Percentiles rank a stretch among this genome's conserved stretches.
phyloP scores from a whole-genome alignment of 2,888 invertebrate genomes.

The Odontocolon sp. region DNA sequence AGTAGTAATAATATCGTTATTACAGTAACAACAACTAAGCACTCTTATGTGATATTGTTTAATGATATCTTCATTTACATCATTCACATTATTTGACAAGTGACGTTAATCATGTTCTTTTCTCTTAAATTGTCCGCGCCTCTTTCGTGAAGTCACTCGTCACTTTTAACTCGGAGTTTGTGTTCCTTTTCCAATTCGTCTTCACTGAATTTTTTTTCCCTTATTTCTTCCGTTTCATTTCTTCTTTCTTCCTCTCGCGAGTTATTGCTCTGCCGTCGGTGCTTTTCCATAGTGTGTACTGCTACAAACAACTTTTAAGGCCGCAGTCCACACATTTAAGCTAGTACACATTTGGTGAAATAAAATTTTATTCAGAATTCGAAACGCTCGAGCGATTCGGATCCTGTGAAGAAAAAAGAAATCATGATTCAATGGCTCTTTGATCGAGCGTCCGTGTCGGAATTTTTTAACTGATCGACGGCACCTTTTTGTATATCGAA shows the following conservation, averaged over 20 bases:
- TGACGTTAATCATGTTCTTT: constrained; percentile 38
- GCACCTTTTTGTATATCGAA: too few species aligned
- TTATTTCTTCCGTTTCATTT: neutral
- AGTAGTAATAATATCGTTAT: constrained; percentile 36
- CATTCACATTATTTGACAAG: constrained; percentile 65
- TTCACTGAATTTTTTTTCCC: neutral
- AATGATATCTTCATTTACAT: constrained; percentile 71
- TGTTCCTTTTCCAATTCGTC: neutral
- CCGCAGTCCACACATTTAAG: constrained; percentile 67
- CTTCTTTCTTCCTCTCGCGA: constrained; percentile 9
- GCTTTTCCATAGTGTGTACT: constrained; percentile 49
- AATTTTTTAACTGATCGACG: constrained; percentile 4
- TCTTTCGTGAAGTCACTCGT: constrained; percentile 18
- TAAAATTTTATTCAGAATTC: constrained; percentile 49
- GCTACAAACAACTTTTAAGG: constrained; percentile 69
- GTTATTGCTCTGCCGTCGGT: constrained; percentile 30
- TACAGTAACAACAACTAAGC: constrained; percentile 56
- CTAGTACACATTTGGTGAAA: constrained; percentile 57
- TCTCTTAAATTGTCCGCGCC: constrained; percentile 11
- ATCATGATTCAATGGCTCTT: constrained; percentile 15
- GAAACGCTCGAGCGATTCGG: constrained; percentile 36
- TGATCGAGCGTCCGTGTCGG: constrained; percentile 15
- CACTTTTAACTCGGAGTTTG: constrained; percentile 12
- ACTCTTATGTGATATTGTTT: constrained; percentile 65
- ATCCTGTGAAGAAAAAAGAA: constrained; percentile 2